Percentiles rank a stretch among this genome's conserved stretches.
Conservation (phyloP, 2,113 vertebrate species). For the Notiomystis cincta region DNA sequence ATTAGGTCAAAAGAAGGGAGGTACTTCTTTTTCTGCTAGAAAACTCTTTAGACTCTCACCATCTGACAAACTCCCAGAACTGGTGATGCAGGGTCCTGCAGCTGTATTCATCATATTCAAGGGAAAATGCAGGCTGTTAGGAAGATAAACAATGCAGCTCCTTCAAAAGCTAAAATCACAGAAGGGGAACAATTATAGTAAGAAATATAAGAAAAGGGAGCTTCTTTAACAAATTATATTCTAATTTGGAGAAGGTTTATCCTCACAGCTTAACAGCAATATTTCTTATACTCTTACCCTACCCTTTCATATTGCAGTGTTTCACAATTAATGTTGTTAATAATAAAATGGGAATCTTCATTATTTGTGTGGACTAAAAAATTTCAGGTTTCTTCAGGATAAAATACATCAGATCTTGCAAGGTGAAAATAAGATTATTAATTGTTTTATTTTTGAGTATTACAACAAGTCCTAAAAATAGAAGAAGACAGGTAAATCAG, state of each 20-base stretch:
- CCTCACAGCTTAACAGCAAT: background rate
- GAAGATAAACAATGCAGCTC: background rate
- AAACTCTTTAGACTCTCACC: background rate
- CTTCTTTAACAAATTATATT: background rate
- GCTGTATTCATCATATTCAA: background rate
- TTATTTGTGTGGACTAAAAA: background rate
- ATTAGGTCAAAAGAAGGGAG: background rate
- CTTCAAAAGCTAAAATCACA: background rate
- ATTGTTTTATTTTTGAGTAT: background rate
- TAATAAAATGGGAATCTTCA: background rate
- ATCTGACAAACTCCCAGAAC: background rate
- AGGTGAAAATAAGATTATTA: background rate
- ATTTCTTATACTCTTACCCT: background rate
- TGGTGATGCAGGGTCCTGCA: background rate
- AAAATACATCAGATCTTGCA: background rate
- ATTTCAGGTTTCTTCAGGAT: background rate
- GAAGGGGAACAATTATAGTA: background rate
- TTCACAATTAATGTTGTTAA: background rate
- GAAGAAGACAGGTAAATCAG: background rate
- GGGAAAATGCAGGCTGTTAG: background rate
- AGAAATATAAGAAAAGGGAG: background rate
- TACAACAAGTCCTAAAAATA: background rate
- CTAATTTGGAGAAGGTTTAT: background rate
- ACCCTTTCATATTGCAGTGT: background rate
- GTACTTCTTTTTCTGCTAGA: background rate